Evolutionary conservation across 2,797 vertebrate species (phyloP).

Genomic region (Trichosurus vulpecula): DNA sequence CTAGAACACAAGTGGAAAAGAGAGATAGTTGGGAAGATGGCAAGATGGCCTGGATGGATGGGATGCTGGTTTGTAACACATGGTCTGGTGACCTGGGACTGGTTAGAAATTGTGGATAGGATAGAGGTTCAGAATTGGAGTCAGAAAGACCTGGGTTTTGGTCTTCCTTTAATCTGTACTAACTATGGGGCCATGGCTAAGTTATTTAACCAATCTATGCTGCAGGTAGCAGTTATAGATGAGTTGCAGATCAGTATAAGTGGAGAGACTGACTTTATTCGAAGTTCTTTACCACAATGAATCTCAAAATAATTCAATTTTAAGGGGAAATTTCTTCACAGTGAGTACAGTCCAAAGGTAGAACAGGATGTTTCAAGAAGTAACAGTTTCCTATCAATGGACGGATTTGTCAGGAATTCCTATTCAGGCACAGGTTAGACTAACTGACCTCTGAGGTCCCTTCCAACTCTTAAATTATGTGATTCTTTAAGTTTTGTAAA

Average conservation of each 20-base stretch:
- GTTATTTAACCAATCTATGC: not conserved
- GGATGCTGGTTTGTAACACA: not conserved
- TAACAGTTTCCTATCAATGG: not conserved
- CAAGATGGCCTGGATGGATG: not conserved
- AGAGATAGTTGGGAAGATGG: not conserved
- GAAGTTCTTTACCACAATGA: not conserved
- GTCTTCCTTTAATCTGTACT: not conserved
- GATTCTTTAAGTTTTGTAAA: not conserved
- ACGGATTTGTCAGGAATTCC: not conserved
- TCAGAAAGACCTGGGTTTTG: not conserved
- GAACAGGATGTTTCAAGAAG: not conserved
- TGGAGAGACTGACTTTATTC: not conserved
- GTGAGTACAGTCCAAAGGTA: not conserved
- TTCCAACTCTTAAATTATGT: not conserved
- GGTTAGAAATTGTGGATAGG: not conserved
- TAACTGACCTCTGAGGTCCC: not conserved
- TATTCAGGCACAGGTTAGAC: not conserved
- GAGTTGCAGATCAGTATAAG: not conserved
- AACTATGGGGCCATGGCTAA: not conserved
- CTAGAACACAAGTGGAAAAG: not conserved
- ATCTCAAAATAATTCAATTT: not conserved
- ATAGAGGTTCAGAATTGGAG: not conserved
- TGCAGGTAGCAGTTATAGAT: not conserved
- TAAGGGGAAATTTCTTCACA: not conserved
- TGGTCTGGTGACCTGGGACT: not conserved